Percentiles rank a stretch among this genome's conserved stretches.
Evolutionary conservation across 2,797 vertebrate species (phyloP).

Genomic region (Alcedo quadribrachys): DNA sequence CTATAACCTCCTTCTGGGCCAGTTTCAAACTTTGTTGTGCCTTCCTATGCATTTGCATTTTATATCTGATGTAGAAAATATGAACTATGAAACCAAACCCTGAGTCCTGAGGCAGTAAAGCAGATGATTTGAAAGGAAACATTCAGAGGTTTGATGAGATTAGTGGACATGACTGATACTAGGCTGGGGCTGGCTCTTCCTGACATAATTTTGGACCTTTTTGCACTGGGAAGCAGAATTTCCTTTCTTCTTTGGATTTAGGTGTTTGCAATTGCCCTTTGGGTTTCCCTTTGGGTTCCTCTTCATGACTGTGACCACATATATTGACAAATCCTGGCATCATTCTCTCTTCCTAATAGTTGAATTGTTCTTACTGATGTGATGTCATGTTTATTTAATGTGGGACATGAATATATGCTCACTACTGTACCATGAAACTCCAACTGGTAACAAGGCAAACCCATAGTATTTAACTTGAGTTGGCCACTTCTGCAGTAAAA

Average conservation of each 20-base stretch:
- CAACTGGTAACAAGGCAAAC: neutral
- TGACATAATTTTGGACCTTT: neutral
- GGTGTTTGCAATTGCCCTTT: neutral
- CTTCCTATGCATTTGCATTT: conserved; percentile 42
- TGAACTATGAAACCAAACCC: neutral
- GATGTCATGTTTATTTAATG: neutral
- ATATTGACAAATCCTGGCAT: neutral
- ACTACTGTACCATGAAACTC: neutral
- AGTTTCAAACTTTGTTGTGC: conserved; percentile 36
- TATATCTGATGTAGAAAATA: conserved; percentile 40
- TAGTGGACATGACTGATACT: neutral
- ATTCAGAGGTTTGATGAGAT: conserved; percentile 7
- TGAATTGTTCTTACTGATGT: neutral
- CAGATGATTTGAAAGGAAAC: neutral
- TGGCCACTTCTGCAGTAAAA: neutral
- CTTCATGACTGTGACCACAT: neutral
- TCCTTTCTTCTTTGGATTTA: neutral
- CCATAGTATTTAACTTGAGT: neutral
- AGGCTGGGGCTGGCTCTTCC: neutral
- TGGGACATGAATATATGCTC: neutral
- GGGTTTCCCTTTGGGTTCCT: neutral
- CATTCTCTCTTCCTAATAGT: neutral
- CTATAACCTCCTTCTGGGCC: conserved; percentile 24
- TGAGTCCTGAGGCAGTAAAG: conserved; percentile 2
- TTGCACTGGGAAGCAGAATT: neutral